Evolutionary conservation across 2,113 vertebrate species (phyloP), one percentile per base, ranked within the genome.

Genomic region (Sylvia atricapilla): DNA sequence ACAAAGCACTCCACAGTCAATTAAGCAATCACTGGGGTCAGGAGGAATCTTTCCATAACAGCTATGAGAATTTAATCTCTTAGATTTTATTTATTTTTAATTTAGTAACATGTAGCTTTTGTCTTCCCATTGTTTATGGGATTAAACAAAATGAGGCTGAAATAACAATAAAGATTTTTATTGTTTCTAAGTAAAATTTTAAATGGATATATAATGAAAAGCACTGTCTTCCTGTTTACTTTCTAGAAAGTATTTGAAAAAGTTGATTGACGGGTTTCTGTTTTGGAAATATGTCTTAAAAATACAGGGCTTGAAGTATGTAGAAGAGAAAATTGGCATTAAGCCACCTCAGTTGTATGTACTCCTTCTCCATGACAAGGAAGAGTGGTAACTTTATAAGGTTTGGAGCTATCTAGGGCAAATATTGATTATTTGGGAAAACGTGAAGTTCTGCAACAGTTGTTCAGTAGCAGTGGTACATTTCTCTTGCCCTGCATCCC

Each of bases 1-100:
- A 84, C 64, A 92, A 89, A 94, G 62, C 52, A 84, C 39, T 89
- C 73, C 84, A 87, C 89, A 92, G 89, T 55, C 91, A 91, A 89
- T 95, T 95, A 91, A 91, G 56, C 64, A 87, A n/a, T 75, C 86
- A 81, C 56, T 96, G 64, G 35, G 47, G 52, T 93, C 80, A 47
- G 60, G 8, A 90, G 30, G 43, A 90, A 63, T 80, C 53, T 87
- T 90, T 90, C 79, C 13, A 2, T 67, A 69, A 47, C 55, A 66
- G 30, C 67, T 52, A 35, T 60, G 24, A 72, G 47, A 72, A 87
- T 63, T 84, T 81, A 55, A n/a, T 63, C 10, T 49, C 53, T 73
- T 55, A 18, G 28, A 20, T 4, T 20, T 53, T 46, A 56, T 58
- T 43, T 41, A 28, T 80, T 55, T 84, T 83, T 25, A 49, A 62